These are phyloP conservation scores for Pheosia gnoma DNA, from an alignment of 2,888 invertebrate species.

Conservation along the genomic window DNA sequence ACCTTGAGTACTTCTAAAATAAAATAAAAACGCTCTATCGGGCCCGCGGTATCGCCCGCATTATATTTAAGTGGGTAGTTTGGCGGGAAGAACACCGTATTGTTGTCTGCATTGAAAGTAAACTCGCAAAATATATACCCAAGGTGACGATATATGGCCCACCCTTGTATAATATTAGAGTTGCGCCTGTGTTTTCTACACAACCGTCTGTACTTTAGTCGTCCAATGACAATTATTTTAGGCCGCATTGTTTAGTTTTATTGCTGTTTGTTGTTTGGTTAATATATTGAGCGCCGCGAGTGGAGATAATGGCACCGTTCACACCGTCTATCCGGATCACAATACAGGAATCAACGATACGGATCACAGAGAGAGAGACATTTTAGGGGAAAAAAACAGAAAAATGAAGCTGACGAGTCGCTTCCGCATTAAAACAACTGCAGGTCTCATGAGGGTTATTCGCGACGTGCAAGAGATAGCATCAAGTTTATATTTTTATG, in stretches of 20 bases:
- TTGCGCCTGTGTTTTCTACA: constrained; percentile 18
- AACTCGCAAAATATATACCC: constrained; percentile 49
- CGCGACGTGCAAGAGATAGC: too few relatives aligned
- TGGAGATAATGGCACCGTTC: too few relatives aligned
- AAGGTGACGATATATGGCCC: constrained; percentile 49
- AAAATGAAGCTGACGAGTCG: too few relatives aligned
- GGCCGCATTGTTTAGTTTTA: background rate
- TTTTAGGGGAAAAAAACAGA: too few relatives aligned
- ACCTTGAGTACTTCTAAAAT: constrained; percentile 28
- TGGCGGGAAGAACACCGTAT: constrained; percentile 76
- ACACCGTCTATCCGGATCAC: too few relatives aligned
- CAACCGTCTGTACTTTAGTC: constrained; percentile 31
- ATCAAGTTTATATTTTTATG: too few relatives aligned
- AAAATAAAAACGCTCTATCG: constrained; percentile 66
- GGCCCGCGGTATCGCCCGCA: constrained; percentile 68
- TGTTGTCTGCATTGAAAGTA: constrained; percentile 81
- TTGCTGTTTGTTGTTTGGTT: constrained; percentile 1
- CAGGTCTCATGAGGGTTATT: too few relatives aligned
- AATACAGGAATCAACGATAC: too few relatives aligned
- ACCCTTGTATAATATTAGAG: constrained; percentile 46
- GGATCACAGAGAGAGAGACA: too few relatives aligned
- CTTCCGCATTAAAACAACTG: too few relatives aligned
- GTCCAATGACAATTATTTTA: constrained; percentile 33
- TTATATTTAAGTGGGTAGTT: constrained; percentile 82
- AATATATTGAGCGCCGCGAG: too few relatives aligned